These are phyloP conservation scores for Zaprionus inermis DNA, from an alignment of 1,140 invertebrate genomes.

Conservation along the genomic window DNA sequence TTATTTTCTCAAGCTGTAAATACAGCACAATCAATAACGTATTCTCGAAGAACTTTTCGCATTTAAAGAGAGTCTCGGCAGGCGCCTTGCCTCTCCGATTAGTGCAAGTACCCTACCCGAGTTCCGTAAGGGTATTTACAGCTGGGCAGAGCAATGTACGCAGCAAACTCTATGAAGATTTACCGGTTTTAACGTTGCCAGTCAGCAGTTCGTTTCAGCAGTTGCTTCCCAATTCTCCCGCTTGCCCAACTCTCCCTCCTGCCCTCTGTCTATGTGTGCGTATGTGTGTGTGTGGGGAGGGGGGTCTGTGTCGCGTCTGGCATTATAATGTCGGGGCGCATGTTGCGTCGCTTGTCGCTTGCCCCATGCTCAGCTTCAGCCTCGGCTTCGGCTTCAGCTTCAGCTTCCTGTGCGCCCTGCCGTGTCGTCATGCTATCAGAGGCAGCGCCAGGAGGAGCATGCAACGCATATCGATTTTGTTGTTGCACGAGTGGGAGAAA, in stretches of 20 bases:
- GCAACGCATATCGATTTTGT: constrained; percentile 67
- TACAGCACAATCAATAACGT: too few species aligned
- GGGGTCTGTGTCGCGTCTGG: constrained; percentile 75
- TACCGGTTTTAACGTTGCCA: constrained; percentile 81
- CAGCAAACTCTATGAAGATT: constrained; percentile 78
- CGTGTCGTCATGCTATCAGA: constrained; percentile 73
- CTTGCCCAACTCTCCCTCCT: neutral
- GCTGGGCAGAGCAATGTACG: constrained; percentile 61
- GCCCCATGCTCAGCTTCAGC: constrained; percentile 46
- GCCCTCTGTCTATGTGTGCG: neutral
- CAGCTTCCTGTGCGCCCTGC: constrained; percentile 73
- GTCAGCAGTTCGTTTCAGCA: constrained; percentile 69
- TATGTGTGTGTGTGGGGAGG: constrained; percentile 21
- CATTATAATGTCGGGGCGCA: constrained; percentile 69
- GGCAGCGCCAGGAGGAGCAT: constrained; percentile 37
- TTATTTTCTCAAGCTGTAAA: too few species aligned
- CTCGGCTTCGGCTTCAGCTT: constrained; percentile 8
- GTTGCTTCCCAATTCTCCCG: constrained; percentile 11
- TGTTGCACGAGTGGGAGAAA: constrained; percentile 32
- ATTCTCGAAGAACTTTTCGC: too few species aligned
- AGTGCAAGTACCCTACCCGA: neutral
- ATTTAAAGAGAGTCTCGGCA: too few species aligned
- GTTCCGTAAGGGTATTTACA: constrained; percentile 31
- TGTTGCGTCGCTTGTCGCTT: constrained; percentile 54
- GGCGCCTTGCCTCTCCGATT: neutral